Evolutionary conservation across 2,797 vertebrate species (phyloP).

Genomic region (Acanthopagrus latus): DNA sequence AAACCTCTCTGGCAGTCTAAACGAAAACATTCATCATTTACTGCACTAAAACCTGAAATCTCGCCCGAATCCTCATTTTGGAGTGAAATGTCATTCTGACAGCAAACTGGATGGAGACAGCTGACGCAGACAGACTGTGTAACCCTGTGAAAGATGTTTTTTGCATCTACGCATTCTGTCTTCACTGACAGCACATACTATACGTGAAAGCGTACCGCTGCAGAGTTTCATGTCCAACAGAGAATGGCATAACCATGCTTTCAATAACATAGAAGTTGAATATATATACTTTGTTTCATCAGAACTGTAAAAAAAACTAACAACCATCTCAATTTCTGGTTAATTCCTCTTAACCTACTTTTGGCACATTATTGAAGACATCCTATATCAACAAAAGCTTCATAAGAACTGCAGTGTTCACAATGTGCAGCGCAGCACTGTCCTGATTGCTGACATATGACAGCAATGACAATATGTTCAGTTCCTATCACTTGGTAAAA

Average conservation of each 20-base stretch:
- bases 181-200: too few species aligned
- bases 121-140: neutral
- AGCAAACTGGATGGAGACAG: neutral
- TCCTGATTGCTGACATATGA: neutral
- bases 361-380: neutral
- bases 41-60: too few species aligned
- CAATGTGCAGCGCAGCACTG: neutral
- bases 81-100: neutral
- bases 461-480: too few species aligned
- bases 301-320: neutral
- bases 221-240: neutral
- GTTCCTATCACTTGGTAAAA: neutral
- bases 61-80: neutral
- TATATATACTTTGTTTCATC: neutral
- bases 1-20: neutral
- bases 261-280: too few species aligned
- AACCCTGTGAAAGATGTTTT: neutral
- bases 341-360: neutral
- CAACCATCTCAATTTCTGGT: neutral
- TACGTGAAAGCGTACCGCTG: neutral
- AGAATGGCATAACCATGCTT: neutral
- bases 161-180: neutral
- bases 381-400: neutral
- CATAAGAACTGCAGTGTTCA: neutral
- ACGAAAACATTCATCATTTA: neutral